These are phyloP conservation scores for Dicrurus megarhynchus DNA, from an alignment of 2,113 vertebrate genomes.

Conservation along the genomic window DNA sequence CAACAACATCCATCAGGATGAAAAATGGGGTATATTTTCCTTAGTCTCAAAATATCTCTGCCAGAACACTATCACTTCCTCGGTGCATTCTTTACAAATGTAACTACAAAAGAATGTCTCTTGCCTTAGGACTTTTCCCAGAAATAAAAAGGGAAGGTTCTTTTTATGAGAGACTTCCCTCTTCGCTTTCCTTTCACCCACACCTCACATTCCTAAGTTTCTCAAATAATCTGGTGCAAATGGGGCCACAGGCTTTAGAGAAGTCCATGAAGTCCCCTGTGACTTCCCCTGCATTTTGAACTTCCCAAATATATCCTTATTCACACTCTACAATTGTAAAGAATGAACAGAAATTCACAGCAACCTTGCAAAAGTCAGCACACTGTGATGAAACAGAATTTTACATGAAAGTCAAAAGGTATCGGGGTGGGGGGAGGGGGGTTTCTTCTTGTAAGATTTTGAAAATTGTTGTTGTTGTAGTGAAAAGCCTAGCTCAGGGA, in stretches of 20 bases:
- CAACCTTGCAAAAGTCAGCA: not conserved
- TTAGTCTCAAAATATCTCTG: not conserved
- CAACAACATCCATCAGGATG: not conserved
- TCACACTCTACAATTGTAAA: not conserved
- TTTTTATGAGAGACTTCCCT: not conserved
- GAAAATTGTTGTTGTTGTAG: not conserved
- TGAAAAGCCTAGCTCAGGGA: not conserved
- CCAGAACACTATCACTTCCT: not conserved
- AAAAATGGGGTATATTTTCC: not conserved
- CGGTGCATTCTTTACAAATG: not conserved
- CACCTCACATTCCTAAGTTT: not conserved
- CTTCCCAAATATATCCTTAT: not conserved
- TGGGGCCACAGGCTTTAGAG: not conserved
- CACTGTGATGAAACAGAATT: not conserved
- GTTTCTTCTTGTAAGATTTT: not conserved
- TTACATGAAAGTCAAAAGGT: not conserved
- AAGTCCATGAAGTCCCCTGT: not conserved
- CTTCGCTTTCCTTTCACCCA: not conserved
- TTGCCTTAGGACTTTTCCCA: not conserved
- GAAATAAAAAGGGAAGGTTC: not conserved
- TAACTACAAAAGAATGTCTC: not conserved
- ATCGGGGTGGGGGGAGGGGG: no score
- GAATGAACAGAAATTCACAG: not conserved
- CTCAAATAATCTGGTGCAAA: not conserved
- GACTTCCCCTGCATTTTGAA: not conserved